Evolutionary conservation across 92 coral and sea anemone species (phyloP), one percentile per base, ranked within the genome.

Genomic region (Palythoa grandis): DNA sequence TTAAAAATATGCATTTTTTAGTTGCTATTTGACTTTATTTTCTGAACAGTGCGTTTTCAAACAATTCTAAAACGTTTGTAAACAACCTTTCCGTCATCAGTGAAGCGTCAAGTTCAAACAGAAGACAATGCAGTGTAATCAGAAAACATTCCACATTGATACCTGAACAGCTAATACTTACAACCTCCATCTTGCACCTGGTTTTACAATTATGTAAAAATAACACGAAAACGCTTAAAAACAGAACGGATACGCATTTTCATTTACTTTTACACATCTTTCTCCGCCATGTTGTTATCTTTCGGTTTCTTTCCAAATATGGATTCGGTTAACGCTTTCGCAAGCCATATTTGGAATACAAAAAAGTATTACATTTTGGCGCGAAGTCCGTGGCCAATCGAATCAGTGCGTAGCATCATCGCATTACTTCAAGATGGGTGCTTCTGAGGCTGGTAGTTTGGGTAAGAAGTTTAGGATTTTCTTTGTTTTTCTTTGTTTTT

Each of bases 301-400:
- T 20, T 37, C 38, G 0, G 37, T 37, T 56, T 35, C 10, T n/a
- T 73, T 73, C 82, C 82, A 76, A 57, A 67, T 86, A 86, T 77
- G 56, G 86, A 38, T 82, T 22, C 20, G 1, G 35, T 58, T 78
- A 84, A 72, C 89, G 89, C 47, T 63, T 77, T n/a, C 67, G 4
- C 65, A 14, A 29, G 29, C 80, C 74, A 78, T 86, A 76, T 85
- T 65, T 86, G 85, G 74, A 63, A 25, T n/a, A 16, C 3, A 43
- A 12, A 20, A 48, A 22, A 24, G 24, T 15, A 23, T 24, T 43
- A 85, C 23, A 24, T 17, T 69, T 68, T 87, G 88, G 93, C 93
- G 96, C 92, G 90, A 93, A 83, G 10, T 86, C 35, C 50, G 77
- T 19, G 67, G 74, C 94, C 96, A 91, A 93, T 93, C 48, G 72